A percentile compares a stretch with the other conserved stretches of the same genome.
These are phyloP conservation scores for Zelostemma sp. DNA, from an alignment of 1,140 invertebrate species.

Conservation along the genomic window DNA sequence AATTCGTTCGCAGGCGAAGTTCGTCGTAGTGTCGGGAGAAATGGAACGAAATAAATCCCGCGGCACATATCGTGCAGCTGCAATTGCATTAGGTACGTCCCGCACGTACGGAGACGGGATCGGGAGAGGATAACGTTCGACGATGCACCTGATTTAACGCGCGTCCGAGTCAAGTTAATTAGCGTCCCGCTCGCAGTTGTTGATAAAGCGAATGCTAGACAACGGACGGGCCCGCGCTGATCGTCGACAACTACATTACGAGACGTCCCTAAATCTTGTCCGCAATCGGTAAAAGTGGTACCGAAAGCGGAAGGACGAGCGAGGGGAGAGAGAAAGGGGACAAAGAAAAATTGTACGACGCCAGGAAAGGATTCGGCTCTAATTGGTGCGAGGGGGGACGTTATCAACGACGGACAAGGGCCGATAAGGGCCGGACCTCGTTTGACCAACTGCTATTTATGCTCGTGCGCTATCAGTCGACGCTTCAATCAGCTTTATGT, in stretches of 20 bases:
- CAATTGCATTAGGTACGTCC: constrained; percentile 35
- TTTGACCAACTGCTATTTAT: constrained; percentile 21
- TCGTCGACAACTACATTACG: constrained; percentile 42
- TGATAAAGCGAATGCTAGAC: constrained; percentile 37
- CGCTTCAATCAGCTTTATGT: constrained; percentile 40
- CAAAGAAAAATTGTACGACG: background rate
- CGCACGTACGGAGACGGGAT: constrained; percentile 22
- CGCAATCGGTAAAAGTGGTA: constrained; percentile 58
- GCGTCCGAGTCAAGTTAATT: constrained; percentile 44
- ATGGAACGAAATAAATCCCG: constrained; percentile 22
- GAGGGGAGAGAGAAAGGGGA: constrained; percentile 24
- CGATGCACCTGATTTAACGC: constrained; percentile 45
- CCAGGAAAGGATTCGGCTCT: constrained; percentile 20
- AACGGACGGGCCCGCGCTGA: constrained; percentile 8
- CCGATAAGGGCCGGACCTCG: constrained; percentile 22
- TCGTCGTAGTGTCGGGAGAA: constrained; percentile 5
- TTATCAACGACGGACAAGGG: constrained; percentile 16
- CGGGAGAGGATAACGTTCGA: constrained; percentile 30
- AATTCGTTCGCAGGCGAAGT: constrained; percentile 14
- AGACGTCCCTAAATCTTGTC: constrained; percentile 55
- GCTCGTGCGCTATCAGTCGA: too few relatives aligned
- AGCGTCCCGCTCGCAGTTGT: constrained; percentile 31
- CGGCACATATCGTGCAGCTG: constrained; percentile 23
- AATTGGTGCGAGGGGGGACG: constrained; percentile 34
- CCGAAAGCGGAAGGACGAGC: constrained; percentile 1